Evolutionary conservation across 2,888 invertebrate species (phyloP).

Genomic region (Meghimatium bilineatum): DNA sequence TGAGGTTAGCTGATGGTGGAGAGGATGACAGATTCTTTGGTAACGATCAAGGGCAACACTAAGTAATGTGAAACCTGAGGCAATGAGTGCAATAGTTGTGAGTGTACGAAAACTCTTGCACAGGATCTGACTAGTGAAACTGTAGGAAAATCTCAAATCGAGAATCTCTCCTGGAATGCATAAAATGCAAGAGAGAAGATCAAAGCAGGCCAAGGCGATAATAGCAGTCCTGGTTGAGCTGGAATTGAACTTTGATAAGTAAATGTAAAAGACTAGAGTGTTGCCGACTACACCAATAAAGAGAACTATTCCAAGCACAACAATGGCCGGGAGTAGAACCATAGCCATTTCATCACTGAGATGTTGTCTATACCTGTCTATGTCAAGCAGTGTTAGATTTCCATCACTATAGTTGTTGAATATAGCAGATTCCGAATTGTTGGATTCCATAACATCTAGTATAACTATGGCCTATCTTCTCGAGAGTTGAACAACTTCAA

Average conservation of each 20-base stretch:
- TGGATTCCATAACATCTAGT: neutral
- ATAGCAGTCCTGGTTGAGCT: constrained; percentile 57
- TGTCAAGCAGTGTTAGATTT: neutral
- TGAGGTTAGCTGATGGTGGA: constrained; percentile 53
- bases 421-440: neutral
- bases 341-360: constrained; percentile 50
- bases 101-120: constrained; percentile 55
- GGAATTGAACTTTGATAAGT: constrained; percentile 52
- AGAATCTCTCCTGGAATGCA: constrained; percentile 57
- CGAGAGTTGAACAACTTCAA: neutral
- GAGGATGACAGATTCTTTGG: constrained; percentile 57
- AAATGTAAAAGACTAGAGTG: constrained; percentile 53
- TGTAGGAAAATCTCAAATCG: constrained; percentile 58
- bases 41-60: constrained; percentile 57
- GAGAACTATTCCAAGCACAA: constrained; percentile 50
- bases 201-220: constrained; percentile 55
- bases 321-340: constrained; percentile 52
- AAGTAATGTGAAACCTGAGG: constrained; percentile 57
- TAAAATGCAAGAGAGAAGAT: constrained; percentile 53
- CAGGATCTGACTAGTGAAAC: constrained; percentile 52
- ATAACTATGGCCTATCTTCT: neutral
- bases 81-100: constrained; percentile 50
- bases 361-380: constrained; percentile 25
- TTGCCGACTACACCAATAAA: constrained; percentile 55
- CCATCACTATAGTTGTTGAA: neutral